phyloP scores from a whole-genome alignment of 2,797 vertebrate species.

The Enteromius thamalakanensis region DNA sequence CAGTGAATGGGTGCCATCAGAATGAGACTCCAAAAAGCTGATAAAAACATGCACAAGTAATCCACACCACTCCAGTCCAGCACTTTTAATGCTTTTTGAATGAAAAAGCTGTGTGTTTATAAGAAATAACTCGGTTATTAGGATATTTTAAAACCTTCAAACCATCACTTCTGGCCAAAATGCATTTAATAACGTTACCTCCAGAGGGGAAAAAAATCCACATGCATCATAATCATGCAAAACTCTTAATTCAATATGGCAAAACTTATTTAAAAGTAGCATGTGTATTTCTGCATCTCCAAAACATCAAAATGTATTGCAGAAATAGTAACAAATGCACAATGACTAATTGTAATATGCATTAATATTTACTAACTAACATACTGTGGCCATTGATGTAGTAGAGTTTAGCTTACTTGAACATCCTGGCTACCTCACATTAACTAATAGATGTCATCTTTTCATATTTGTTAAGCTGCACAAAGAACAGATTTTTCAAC shows the following conservation, averaged over 20 bases:
- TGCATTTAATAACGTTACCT: neutral
- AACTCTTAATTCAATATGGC: neutral
- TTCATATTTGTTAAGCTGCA: neutral
- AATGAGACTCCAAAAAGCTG: neutral
- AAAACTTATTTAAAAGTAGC: neutral
- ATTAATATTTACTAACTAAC: too few relatives aligned
- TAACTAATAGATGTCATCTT: neutral
- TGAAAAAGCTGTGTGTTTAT: neutral
- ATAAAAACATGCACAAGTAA: neutral
- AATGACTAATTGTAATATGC: too few relatives aligned
- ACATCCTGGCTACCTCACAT: neutral
- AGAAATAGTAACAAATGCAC: neutral
- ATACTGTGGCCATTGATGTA: too few relatives aligned
- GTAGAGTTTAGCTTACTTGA: too few relatives aligned
- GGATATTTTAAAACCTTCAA: neutral
- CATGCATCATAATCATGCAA: too few relatives aligned
- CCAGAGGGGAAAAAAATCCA: neutral
- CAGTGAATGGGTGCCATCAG: neutral
- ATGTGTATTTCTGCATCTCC: neutral
- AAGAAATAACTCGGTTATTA: neutral
- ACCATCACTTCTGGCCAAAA: neutral
- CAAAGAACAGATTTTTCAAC: neutral
- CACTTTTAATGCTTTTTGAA: neutral
- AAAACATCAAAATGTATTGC: neutral
- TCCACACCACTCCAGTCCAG: neutral